These are phyloP conservation scores for Cryptotermes secundus DNA, from an alignment of 1,140 invertebrate genomes.

Conservation along the genomic window DNA sequence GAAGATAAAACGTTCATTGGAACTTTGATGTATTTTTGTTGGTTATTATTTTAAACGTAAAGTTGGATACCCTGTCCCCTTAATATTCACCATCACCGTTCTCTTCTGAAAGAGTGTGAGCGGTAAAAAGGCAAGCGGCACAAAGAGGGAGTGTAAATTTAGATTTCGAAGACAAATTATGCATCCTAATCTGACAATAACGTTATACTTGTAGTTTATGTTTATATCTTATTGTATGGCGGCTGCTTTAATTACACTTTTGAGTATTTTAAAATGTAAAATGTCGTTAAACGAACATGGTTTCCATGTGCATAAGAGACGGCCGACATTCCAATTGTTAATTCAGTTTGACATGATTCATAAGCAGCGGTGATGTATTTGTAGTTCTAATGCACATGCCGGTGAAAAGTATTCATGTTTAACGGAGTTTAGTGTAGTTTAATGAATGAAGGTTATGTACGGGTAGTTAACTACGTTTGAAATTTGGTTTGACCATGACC, in stretches of 20 bases:
- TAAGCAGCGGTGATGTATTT: neutral
- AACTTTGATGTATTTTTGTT: neutral
- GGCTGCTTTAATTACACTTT: neutral
- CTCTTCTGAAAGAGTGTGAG: conserved; percentile 30
- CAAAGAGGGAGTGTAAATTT: conserved; percentile 26
- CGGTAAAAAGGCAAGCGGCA: conserved; percentile 33
- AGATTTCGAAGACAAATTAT: neutral
- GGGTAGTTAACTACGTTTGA: neutral
- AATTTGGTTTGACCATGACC: neutral
- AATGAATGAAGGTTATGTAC: neutral
- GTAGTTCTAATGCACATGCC: neutral
- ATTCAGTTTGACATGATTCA: neutral
- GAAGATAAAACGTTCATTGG: neutral
- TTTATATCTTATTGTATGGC: neutral
- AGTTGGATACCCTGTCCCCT: neutral
- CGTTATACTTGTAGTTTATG: neutral
- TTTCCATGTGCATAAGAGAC: conserved; percentile 23
- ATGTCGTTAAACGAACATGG: neutral
- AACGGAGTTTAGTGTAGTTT: neutral
- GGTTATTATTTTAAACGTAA: neutral
- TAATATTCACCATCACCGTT: conserved; percentile 26
- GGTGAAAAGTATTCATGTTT: neutral
- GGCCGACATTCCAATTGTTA: conserved; percentile 23
- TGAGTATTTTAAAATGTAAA: neutral
- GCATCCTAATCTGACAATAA: neutral